Conservation (phyloP, 2,888 invertebrate species). For the Caenorhabditis becei region DNA sequence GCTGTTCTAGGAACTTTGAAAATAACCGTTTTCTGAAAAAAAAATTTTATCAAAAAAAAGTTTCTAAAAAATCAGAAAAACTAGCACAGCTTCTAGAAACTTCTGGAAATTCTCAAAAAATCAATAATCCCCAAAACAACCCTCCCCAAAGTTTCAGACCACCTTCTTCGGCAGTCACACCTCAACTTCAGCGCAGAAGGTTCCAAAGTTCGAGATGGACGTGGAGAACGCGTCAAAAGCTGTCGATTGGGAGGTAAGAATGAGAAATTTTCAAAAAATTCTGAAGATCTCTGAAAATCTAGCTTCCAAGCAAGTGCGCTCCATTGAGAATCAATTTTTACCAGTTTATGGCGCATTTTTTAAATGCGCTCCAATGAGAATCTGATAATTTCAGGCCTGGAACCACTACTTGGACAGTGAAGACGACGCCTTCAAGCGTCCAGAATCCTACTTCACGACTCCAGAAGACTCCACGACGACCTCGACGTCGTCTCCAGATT, state of each 20-base stretch:
- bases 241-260: conserved; percentile 60
- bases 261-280: too few relatives aligned
- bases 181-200: conserved; percentile 3
- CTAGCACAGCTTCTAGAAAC: too few relatives aligned
- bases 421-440: conserved; percentile 49
- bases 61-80: too few relatives aligned
- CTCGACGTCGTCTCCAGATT: conserved; percentile 29
- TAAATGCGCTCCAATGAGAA: not conserved
- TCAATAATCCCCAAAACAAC: not conserved
- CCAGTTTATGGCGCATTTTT: not conserved
- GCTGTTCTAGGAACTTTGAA: too few relatives aligned
- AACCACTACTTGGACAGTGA: conserved; percentile 53
- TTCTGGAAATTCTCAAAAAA: too few relatives aligned
- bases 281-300: not conserved
- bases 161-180: conserved; percentile 5
- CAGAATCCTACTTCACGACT: conserved; percentile 42
- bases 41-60: too few relatives aligned
- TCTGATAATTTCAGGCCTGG: conserved; percentile 44
- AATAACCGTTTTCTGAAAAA: too few relatives aligned
- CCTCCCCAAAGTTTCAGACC: conserved; percentile 32
- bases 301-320: too few relatives aligned
- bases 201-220: conserved; percentile 50
- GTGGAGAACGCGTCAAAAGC: conserved; percentile 44
- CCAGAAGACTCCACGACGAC: conserved; percentile 33
- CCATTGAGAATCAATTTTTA: too few relatives aligned